Percentiles rank a stretch among this genome's conserved stretches.
phyloP scores from a whole-genome alignment of 2,113 vertebrate species.

The Cyanocitta stelleri region DNA sequence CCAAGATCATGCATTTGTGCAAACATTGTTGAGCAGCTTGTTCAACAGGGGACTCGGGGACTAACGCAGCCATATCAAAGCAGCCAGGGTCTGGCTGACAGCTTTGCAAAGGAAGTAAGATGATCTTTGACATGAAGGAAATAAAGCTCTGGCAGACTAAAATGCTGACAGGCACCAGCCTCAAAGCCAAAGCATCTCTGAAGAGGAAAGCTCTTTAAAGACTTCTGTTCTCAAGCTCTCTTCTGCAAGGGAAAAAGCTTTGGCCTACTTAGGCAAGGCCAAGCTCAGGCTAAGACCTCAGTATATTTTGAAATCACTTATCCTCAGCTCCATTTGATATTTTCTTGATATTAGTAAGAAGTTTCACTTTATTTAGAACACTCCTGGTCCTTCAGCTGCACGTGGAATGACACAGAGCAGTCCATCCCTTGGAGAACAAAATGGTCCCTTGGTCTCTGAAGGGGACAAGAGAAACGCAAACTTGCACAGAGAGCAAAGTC shows the following conservation, averaged over 20 bases:
- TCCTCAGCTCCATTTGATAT: neutral
- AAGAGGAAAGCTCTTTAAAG: constrained; percentile 31
- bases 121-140: constrained; percentile 48
- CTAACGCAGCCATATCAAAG: neutral
- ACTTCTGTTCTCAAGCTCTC: neutral
- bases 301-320: neutral
- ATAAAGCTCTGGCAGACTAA: constrained; percentile 26
- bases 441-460: neutral
- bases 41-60: neutral
- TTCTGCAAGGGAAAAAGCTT: neutral
- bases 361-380: neutral
- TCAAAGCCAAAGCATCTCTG: neutral
- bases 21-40: constrained; percentile 38
- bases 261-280: constrained; percentile 5
- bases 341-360: neutral
- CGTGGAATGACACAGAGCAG: neutral
- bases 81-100: constrained; percentile 32
- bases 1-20: constrained; percentile 13
- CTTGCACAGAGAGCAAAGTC: neutral
- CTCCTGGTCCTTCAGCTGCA: neutral
- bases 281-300: constrained; percentile 14
- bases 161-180: constrained; percentile 28
- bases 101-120: constrained; percentile 37
- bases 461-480: neutral
- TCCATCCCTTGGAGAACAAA: neutral